Percentiles rank a stretch among this genome's conserved stretches.
Evolutionary conservation across 2,113 vertebrate species (phyloP).

Genomic region (Rhagologus leucostigma): DNA sequence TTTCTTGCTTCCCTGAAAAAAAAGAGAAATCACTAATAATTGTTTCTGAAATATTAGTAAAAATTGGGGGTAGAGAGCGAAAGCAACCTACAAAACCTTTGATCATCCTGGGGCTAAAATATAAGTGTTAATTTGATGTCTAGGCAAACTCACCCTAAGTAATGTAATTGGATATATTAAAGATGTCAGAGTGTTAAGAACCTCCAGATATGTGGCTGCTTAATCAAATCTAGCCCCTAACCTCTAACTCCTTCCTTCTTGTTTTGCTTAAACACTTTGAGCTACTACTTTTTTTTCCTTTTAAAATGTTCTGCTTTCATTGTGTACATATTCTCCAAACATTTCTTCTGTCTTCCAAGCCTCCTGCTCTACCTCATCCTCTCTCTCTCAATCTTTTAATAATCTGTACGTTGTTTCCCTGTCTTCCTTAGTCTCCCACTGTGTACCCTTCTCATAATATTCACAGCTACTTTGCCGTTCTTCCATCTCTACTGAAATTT

Average conservation of each 20-base stretch:
- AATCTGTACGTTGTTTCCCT: neutral
- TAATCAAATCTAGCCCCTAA: neutral
- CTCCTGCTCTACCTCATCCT: neutral
- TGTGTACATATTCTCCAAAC: neutral
- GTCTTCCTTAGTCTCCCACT: neutral
- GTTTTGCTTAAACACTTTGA: neutral
- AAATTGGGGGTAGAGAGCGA: rapidly evolving
- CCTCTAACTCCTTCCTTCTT: neutral
- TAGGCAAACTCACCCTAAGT: neutral
- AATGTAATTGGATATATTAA: neutral
- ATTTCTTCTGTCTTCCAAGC: neutral
- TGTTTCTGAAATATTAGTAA: neutral
- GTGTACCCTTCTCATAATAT: neutral
- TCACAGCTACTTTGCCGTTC: neutral
- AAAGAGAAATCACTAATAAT: neutral
- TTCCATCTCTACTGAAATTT: neutral
- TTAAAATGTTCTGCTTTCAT: neutral
- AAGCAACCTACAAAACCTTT: neutral
- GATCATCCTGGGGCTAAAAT: neutral
- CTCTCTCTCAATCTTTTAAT: neutral
- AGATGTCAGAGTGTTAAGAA: neutral
- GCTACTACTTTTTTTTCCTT: neutral
- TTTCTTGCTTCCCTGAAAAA: neutral
- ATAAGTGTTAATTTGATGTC: neutral
- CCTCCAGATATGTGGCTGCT: neutral